phyloP scores from a whole-genome alignment of 2,888 invertebrate genomes.

The Xanthorhoe designata region DNA sequence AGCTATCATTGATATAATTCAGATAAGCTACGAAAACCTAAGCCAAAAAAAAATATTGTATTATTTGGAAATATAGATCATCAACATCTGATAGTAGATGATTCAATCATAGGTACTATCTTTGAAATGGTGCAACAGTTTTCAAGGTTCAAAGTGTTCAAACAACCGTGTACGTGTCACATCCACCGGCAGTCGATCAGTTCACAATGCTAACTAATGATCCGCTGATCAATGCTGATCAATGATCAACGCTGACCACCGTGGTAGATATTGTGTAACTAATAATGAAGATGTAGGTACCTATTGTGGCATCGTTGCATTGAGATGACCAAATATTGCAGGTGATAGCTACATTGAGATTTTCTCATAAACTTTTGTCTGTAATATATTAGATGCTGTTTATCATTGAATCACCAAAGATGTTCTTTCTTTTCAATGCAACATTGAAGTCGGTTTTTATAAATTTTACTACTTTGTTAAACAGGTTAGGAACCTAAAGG shows the following conservation, averaged over 20 bases:
- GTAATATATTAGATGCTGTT: too few relatives aligned
- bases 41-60: too few relatives aligned
- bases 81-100: neutral
- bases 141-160: constrained; percentile 19
- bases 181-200: constrained; percentile 65
- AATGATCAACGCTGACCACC: constrained; percentile 22
- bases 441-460: too few relatives aligned
- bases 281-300: constrained; percentile 22
- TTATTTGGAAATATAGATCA: too few relatives aligned
- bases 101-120: constrained; percentile 3
- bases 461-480: too few relatives aligned
- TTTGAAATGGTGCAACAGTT: constrained; percentile 9
- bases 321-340: neutral
- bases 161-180: constrained; percentile 45
- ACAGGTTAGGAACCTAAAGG: too few relatives aligned
- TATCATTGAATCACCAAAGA: too few relatives aligned
- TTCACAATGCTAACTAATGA: constrained; percentile 84
- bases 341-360: too few relatives aligned
- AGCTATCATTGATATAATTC: too few relatives aligned
- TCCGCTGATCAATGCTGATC: constrained; percentile 54
- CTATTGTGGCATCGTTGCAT: neutral
- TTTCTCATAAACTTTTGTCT: too few relatives aligned
- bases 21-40: too few relatives aligned
- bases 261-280: constrained; percentile 19
- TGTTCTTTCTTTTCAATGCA: too few relatives aligned